These are phyloP conservation scores for Clarias platycephalus DNA, from an alignment of 2,797 vertebrate genomes.

Conservation along the genomic window DNA sequence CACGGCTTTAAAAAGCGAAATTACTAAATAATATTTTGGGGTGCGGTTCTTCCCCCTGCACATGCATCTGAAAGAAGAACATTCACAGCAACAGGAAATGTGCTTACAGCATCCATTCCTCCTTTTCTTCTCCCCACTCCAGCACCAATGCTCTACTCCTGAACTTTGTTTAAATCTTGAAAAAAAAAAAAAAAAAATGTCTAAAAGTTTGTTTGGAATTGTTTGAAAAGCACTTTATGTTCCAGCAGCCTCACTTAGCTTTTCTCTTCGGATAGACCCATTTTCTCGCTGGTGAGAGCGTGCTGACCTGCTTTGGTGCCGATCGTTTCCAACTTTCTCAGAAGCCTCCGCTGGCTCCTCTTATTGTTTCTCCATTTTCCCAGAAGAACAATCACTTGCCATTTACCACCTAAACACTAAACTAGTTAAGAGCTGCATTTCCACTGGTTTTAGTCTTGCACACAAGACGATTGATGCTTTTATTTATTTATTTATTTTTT, in stretches of 20 bases:
- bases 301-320: slow-evolving; percentile 4
- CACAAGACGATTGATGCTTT: not conserved
- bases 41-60: not conserved
- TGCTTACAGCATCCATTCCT: not conserved
- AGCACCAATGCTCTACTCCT: not conserved
- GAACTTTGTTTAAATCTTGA: too few relatives aligned
- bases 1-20: not conserved
- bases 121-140: not conserved
- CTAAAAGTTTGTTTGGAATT: slow-evolving; percentile 14
- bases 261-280: not conserved
- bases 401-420: slow-evolving; percentile 8
- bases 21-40: not conserved
- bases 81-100: not conserved
- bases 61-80: not conserved
- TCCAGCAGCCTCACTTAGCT: slow-evolving; percentile 2
- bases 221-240: slow-evolving; percentile 1
- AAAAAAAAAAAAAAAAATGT: too few relatives aligned
- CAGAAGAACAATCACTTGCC: not conserved
- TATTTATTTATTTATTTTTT: not conserved
- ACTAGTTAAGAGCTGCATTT: not conserved
- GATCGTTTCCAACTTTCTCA: slow-evolving; percentile 26
- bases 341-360: slow-evolving; percentile 34
- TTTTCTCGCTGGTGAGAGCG: not conserved
- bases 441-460: too few relatives aligned
- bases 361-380: slow-evolving; percentile 7